A percentile compares a stretch with the other conserved stretches of the same genome.
Conservation (phyloP, 1,140 invertebrate genomes). For the Drosophila kikkawai region DNA sequence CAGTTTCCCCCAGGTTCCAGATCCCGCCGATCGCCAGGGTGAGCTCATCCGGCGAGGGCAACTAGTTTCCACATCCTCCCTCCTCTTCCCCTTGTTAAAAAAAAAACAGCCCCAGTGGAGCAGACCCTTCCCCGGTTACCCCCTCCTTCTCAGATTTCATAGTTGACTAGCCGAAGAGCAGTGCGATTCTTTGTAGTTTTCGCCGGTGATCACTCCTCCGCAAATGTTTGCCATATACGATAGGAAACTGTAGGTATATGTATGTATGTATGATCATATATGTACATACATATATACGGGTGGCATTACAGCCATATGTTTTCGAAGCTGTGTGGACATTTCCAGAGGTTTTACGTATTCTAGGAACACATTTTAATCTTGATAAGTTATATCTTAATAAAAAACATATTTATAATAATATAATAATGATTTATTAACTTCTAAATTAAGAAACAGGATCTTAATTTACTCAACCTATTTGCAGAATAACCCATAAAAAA, state of each 20-base stretch:
- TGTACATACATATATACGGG: constrained; percentile 1
- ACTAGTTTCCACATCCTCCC: constrained; percentile 55
- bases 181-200: constrained; percentile 39
- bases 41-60: constrained; percentile 66
- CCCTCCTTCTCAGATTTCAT: constrained; percentile 25
- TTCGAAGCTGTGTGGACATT: constrained; percentile 20
- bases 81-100: background rate
- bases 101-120: constrained; percentile 23
- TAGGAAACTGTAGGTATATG: constrained; percentile 34
- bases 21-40: constrained; percentile 48
- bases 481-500: background rate
- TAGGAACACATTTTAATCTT: constrained; percentile 1
- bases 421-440: background rate
- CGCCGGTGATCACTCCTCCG: constrained; percentile 59
- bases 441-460: background rate
- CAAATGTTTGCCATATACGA: constrained; percentile 53
- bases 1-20: constrained; percentile 41
- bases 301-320: constrained; percentile 15
- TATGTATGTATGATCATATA: constrained; percentile 4
- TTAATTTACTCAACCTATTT: constrained; percentile 8
- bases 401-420: too few relatives aligned
- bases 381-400: background rate
- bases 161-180: constrained; percentile 33
- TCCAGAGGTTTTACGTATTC: background rate
- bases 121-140: constrained; percentile 10